Evolutionary conservation across 2,113 vertebrate genomes (phyloP).

Genomic region (Microcebus lehilahytsara): DNA sequence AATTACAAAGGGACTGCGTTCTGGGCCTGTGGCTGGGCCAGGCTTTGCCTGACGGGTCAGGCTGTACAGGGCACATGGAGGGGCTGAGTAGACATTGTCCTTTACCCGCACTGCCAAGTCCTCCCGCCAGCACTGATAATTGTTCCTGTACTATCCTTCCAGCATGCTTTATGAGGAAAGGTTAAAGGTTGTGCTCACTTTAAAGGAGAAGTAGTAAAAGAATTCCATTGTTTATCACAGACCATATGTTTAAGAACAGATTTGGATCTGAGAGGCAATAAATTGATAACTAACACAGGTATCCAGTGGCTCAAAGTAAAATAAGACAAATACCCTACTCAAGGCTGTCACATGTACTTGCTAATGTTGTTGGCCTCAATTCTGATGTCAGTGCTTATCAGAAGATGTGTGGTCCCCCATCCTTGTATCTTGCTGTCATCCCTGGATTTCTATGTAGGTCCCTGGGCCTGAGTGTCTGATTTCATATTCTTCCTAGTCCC

Average conservation of each 20-base stretch:
- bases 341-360: not conserved
- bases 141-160: not conserved
- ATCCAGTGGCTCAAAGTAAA: not conserved
- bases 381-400: not conserved
- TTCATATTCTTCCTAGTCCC: not conserved
- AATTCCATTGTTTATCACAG: not conserved
- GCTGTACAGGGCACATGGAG: not conserved
- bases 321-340: not conserved
- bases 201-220: not conserved
- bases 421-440: not conserved
- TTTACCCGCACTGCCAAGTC: rapidly evolving
- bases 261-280: not conserved
- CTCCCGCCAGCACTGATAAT: not conserved
- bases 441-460: not conserved
- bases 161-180: not conserved
- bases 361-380: not conserved
- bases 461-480: not conserved
- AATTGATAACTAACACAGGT: not conserved
- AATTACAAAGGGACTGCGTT: not conserved
- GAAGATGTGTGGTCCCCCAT: not conserved
- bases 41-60: not conserved
- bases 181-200: not conserved
- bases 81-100: not conserved
- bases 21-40: not conserved
- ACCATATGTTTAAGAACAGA: not conserved